Base-by-base conservation (phyloP, 2,797 vertebrate species). In the Acridotheres tristis region DNA sequence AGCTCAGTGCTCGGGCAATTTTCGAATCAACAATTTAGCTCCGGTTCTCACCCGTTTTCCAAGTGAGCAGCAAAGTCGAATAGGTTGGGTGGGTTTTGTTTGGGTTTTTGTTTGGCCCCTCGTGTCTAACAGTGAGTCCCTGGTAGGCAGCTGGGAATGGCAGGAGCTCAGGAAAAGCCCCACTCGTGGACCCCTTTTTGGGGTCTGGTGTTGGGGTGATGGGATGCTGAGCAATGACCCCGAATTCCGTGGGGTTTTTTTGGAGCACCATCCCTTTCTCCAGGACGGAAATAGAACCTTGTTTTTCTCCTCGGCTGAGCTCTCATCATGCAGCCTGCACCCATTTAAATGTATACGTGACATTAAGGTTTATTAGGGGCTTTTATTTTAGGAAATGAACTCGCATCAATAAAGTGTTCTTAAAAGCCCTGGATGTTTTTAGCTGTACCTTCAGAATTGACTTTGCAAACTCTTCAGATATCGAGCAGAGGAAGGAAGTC, bases 351-450 rank as follows among this genome's bases (percentile, higher is more conserved):
- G 85, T 45, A n/a, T 73, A 48, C 45, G 62, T 78, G 76, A 65
- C 83, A 69, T 92, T 93, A 96, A 93, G 87, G 88, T 55, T 86
- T 88, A 94, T 88, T 91, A 93, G 80, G 40, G 62, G 58, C 51
- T 84, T 94, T 94, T 89, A 77, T 96, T 94, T 94, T 91, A 86
- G 83, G 95, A 94, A 93, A 68, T 75, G 76, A 91, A 66, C 82
- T 72, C 20, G 74, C 88, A 91, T 95, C 95, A 53, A 85, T 95
- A 84, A 76, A 61, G 40, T 13, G 69, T 77, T 95, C 93, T 94
- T 96, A 95, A 95, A 96, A 94, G 85, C 94, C 80, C 55, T 79
- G 85, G 73, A 50, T 91, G 92, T 25, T 91, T 90, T 88, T 89
- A 92, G 73, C 94, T 92, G 73, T 84, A 63, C 92, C 89, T 88